Evolutionary conservation across 2,888 invertebrate genomes (phyloP), one percentile per base, ranked within the genome.

Genomic region (Eristalinus aeneus): DNA sequence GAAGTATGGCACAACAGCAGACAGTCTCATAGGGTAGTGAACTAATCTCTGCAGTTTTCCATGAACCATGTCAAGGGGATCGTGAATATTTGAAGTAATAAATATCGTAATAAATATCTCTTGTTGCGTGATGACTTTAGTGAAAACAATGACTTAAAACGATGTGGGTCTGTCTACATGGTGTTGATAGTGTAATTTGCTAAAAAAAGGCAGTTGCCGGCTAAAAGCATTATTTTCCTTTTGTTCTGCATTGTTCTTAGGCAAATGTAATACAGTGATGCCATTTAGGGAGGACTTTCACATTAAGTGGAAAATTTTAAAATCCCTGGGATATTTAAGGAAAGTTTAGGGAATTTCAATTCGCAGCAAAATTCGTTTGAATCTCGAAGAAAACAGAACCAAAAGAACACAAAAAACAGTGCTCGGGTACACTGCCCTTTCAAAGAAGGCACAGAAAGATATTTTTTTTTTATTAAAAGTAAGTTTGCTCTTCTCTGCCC

Each of bases 1-100:
- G 64, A 81, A 76, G 10, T 27, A 16, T 22, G 75, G 16, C 81
- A 81, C 75, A 81, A 81, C 81, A 81, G 71, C n/a, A 23, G 31
- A 16, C 69, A 34, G 12, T n/a, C 23, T 69, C 2, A 27, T 58
- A 20, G 34, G 69, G 39, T 69, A 69, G 73, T 36, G 61, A 67
- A 53, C 56, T n/a, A 68, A 68, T 80, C 63, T 74, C 54, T 60
- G 34, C 71, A 23, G 36, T 60, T 68, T 64, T 56, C 64, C 63
- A 34, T 34, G 23, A 39, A 75, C 3, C 58, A 54, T 56, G 63
- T 61, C 61, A 61, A 61, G 71, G 58, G 53, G 71, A 8, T 46
- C 23, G 10, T 56, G n/a, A 71, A 69, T 64, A 58, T 39, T 56
- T 58, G n/a, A 65, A 58, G 31, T 22, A 64, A 36, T 73, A 64